Percentiles rank a stretch among this genome's conserved stretches.
Conservation (phyloP, 1,140 invertebrate genomes). For the Papilio dardanus region DNA sequence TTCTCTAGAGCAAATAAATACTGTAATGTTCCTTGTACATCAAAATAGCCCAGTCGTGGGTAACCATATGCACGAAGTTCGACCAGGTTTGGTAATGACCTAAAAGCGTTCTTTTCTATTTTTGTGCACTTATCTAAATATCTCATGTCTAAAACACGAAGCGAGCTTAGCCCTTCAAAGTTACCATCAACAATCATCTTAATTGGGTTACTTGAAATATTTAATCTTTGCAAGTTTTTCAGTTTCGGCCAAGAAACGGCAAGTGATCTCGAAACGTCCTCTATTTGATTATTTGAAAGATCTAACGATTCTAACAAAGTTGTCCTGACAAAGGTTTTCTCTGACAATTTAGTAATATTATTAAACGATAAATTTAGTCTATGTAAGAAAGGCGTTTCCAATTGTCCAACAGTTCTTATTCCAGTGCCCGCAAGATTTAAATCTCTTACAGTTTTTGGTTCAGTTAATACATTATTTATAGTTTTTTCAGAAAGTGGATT, state of each 20-base stretch:
- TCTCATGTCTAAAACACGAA: slow-evolving; percentile 86
- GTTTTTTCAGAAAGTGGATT: slow-evolving; percentile 91
- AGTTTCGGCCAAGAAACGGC: slow-evolving; percentile 86
- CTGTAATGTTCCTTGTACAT: slow-evolving; percentile 90
- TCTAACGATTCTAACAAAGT: slow-evolving; percentile 91
- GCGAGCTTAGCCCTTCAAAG: slow-evolving; percentile 86
- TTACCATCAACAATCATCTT: slow-evolving; percentile 87
- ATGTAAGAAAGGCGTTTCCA: slow-evolving; percentile 94
- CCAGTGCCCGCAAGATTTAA: slow-evolving; percentile 92
- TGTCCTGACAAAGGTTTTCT: slow-evolving; percentile 88
- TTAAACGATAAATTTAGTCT: slow-evolving; percentile 92
- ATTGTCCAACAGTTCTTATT: slow-evolving; percentile 85
- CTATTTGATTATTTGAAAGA: slow-evolving; percentile 89
- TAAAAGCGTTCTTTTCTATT: slow-evolving; percentile 93
- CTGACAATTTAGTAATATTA: slow-evolving; percentile 85
- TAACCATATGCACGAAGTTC: slow-evolving; percentile 88
- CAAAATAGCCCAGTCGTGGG: slow-evolving; percentile 91
- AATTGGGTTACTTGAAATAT: slow-evolving; percentile 91
- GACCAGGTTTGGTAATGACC: slow-evolving; percentile 86
- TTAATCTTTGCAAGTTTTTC: slow-evolving; percentile 86
- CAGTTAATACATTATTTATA: slow-evolving; percentile 89
- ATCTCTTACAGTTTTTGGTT: slow-evolving; percentile 93
- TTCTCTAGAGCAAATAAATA: slow-evolving; percentile 86
- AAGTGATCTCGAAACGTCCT: slow-evolving; percentile 83
- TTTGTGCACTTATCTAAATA: slow-evolving; percentile 87